phyloP scores from a whole-genome alignment of 2,113 vertebrate species.

The Protobothrops mucrosquamatus region DNA sequence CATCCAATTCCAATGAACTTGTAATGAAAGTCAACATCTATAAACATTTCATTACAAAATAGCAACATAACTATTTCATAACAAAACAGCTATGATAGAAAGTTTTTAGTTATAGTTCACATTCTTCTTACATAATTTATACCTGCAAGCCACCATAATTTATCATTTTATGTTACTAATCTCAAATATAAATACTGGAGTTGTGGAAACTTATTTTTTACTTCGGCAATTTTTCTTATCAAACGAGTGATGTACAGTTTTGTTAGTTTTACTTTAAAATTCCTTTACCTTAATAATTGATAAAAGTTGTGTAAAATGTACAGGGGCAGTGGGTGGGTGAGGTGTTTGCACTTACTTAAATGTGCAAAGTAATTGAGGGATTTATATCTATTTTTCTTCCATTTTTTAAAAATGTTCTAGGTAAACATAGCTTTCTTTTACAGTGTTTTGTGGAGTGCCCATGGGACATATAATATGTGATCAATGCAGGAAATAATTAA shows the following conservation, averaged over 20 bases:
- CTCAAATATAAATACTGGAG: not conserved
- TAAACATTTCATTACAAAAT: not conserved
- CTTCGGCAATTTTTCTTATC: not conserved
- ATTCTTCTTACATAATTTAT: not conserved
- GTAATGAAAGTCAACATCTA: not conserved
- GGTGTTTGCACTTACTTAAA: not conserved
- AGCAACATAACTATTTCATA: not conserved
- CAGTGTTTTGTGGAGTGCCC: not conserved
- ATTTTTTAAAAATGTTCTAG: not conserved
- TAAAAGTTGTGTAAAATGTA: not conserved
- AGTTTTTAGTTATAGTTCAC: not conserved
- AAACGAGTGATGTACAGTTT: not conserved
- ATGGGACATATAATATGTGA: not conserved
- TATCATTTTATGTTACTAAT: not conserved
- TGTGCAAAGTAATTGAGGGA: not conserved
- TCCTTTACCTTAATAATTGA: not conserved
- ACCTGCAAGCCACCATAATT: not conserved
- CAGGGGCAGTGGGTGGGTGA: not conserved
- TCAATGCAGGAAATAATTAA: not conserved
- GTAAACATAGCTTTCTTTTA: not conserved
- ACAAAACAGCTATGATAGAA: not conserved
- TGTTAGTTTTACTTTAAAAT: not conserved
- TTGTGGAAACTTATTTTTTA: not conserved
- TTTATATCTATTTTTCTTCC: not conserved
- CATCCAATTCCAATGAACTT: not conserved